Evolutionary conservation across 2,888 invertebrate genomes (phyloP).

Genomic region (Rhagonycha lutea): DNA sequence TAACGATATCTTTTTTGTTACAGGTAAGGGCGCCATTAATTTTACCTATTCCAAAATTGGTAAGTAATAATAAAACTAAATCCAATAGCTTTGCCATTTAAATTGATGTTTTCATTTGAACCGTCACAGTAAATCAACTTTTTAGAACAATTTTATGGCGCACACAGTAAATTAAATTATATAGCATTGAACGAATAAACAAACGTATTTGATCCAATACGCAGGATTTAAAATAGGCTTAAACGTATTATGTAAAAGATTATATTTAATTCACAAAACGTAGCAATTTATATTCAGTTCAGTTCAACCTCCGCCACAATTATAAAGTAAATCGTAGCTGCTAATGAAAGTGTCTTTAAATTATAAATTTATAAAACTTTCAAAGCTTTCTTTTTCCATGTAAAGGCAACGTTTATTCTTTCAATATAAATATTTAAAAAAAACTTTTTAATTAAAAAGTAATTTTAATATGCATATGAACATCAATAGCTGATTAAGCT

Average conservation of each 20-base stretch:
- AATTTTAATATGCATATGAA: not conserved
- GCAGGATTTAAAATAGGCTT: not conserved
- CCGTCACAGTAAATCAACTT: not conserved
- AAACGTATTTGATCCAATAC: not conserved
- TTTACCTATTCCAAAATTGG: not conserved
- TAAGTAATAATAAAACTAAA: not conserved
- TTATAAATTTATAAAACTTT: not conserved
- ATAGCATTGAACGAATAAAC: not conserved
- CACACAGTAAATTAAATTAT: not conserved
- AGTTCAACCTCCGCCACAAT: not conserved
- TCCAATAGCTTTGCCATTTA: not conserved
- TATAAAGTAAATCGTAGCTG: not conserved
- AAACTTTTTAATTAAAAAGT: not conserved
- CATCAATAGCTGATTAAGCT: not conserved
- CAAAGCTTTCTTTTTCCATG: not conserved
- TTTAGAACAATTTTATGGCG: not conserved
- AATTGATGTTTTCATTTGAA: not conserved
- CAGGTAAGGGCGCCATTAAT: not conserved
- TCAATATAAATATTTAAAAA: not conserved
- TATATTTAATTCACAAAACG: not conserved
- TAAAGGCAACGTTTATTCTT: not conserved
- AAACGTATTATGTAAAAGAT: not conserved
- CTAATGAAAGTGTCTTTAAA: not conserved
- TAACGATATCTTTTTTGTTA: not conserved
- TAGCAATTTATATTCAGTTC: constrained; percentile 1